phyloP scores from a whole-genome alignment of 2,888 invertebrate genomes.

The Drosophila nigricruria region DNA sequence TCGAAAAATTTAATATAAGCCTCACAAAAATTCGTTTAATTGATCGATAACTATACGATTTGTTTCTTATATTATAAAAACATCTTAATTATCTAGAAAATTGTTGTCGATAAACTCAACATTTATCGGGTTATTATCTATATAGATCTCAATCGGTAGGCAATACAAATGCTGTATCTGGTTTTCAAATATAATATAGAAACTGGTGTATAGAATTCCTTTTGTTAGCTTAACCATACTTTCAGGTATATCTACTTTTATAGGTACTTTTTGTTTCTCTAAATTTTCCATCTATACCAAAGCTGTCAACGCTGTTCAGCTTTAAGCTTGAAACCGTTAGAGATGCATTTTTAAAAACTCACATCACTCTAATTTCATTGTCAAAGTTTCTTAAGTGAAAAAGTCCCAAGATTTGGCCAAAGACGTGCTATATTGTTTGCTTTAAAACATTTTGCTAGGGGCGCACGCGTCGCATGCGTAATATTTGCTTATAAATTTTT shows the following conservation, averaged over 20 bases:
- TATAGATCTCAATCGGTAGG: background rate
- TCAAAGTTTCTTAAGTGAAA: background rate
- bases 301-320: background rate
- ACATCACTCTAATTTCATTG: background rate
- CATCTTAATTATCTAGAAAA: too few relatives aligned
- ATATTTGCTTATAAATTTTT: conserved; percentile 68
- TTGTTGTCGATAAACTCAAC: too few relatives aligned
- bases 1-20: too few relatives aligned
- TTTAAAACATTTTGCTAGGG: background rate
- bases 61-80: too few relatives aligned
- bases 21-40: too few relatives aligned
- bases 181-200: too few relatives aligned
- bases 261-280: background rate
- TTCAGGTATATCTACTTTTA: background rate
- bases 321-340: background rate
- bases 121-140: too few relatives aligned
- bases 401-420: background rate
- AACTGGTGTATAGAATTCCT: background rate
- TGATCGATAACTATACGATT: too few relatives aligned
- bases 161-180: background rate
- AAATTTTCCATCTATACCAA: background rate
- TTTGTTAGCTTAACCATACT: background rate
- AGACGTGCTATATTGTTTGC: background rate
- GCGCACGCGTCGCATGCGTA: conserved; percentile 55
- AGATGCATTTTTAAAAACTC: background rate